Base-by-base conservation (phyloP, 2,888 invertebrate genomes). In the Drosophila longiperda region DNA sequence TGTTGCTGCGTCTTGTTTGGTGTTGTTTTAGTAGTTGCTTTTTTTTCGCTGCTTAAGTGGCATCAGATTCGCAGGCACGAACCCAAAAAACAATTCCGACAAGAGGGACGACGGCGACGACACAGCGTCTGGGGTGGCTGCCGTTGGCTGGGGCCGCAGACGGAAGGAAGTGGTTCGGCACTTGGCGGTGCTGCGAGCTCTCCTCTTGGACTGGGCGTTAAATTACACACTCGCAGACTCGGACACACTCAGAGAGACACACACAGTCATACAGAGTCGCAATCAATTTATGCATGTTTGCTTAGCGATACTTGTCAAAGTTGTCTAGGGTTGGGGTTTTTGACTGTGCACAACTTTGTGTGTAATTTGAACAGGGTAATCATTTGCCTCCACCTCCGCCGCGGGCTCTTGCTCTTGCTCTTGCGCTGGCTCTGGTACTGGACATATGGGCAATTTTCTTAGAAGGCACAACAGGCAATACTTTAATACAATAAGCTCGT, bases 51-150 rank as follows among this genome's bases (percentile, higher is more conserved):
- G 82, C 78, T 81, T 75, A 73, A 81, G 82, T 83, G 91, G 90
- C 91, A 89, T 91, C 90, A 70, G 88, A 90, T 90, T 89, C 91
- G 73, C 76, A 90, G 88, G 90, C 90, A 90, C 90, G 90, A 90
- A 83, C 82, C 80, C 71, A 79, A 82, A 82, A 78, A 78, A 66
- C 76, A 82, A 77, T 73, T 77, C 76, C 71, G 73, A 76, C 73
- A 73, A 82, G 57, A 62, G 74, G 29, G 20, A 57, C 26, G 42
- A 33, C 23, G 38, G 40, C 72, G 89, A 90, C 90, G 90, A 89
- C 85, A 81, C 70, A 66, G 59, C 90, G 86, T 86, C 90, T 86
- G 72, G 87, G 85, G 83, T 88, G 80, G 79, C 65, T 53, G 55
- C 38, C 72, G 50, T 54, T 26, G 34, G 17, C 12, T 66, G 50